Evolutionary conservation across 23 tunicate genomes (phyloP), one percentile per base, ranked within the genome.

Genomic region (Halocynthia roretzi): DNA sequence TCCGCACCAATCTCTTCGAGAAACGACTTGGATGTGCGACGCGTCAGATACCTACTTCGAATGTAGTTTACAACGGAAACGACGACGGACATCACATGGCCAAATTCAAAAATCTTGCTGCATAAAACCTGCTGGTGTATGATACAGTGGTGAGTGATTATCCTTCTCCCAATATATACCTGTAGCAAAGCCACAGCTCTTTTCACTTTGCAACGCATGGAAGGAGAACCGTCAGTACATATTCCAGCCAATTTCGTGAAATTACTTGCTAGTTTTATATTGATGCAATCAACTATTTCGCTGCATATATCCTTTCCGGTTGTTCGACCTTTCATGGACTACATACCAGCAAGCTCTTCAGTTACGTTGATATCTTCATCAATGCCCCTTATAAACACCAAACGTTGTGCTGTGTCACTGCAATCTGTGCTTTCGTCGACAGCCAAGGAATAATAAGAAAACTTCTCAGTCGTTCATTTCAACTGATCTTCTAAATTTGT

Each of bases 211-310:
- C 83, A 75, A 62, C 83, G 67, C 76, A 79, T 79, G 9, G 81
- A 72, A 61, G 81, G 81, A 77, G 72, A 70, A 79, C 83, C 83
- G 83, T 79, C 83, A 79, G 83, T 68, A 75, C 83, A 79, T 62
- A 68, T 10, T 79, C 83, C 83, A 79, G 67, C 77, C 60, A 79
- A 79, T 68, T 79, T 79, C 67, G 67, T 67, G 51, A 68, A 79
- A 79, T 79, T 75, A 69, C 61, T 8, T 62, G 83, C 67, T 79
- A 79, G 77, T 51, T 79, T 79, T 68, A n/a, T 79, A 51, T 75
- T 79, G 52, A 79, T 51, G 48, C 83, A 68, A 79, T 79, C 83
- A 10, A 79, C 62, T 66, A 79, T 79, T 10, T n/a, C 77, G 83
- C 77, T 52, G 83, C 83, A 79, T 61, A 79, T 79, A 53, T 79